Evolutionary conservation across 2,113 vertebrate genomes (phyloP).

Genomic region (Hypomesus transpacificus): DNA sequence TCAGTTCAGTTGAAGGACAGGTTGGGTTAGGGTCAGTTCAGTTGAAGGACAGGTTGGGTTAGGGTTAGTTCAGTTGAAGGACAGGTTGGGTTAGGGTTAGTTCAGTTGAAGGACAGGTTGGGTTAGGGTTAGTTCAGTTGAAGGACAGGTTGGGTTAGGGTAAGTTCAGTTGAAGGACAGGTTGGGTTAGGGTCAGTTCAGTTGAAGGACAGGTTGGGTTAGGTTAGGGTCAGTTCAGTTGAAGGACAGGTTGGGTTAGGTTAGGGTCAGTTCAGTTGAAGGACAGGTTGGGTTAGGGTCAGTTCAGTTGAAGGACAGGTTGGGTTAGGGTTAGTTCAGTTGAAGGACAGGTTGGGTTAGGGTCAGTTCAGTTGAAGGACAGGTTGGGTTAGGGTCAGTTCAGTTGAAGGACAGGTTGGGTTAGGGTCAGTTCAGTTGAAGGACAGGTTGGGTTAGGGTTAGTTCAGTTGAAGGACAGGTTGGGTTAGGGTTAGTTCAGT

Average conservation of each 20-base stretch:
- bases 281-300: neutral
- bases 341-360: conserved; percentile 9
- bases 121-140: too few species aligned
- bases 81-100: too few species aligned
- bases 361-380: too few species aligned
- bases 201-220: conserved; percentile 9
- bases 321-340: too few species aligned
- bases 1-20: conserved; percentile 17
- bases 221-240: too few species aligned
- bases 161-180: conserved; percentile 17
- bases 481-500: too few species aligned
- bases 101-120: conserved; percentile 9
- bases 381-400: too few species aligned
- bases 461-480: conserved; percentile 13
- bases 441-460: neutral
- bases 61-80: too few species aligned
- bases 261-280: too few species aligned
- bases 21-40: too few species aligned
- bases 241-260: conserved; percentile 6
- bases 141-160: conserved; percentile 8
- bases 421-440: too few species aligned
- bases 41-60: conserved; percentile 9
- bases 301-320: conserved; percentile 13
- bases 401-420: conserved; percentile 9
- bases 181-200: too few species aligned